A percentile compares a stretch with the other conserved stretches of the same genome.
These are phyloP conservation scores for Nesometra sesokonis DNA, from an alignment of 35 echinoderm and acorn worm species.

Conservation along the genomic window DNA sequence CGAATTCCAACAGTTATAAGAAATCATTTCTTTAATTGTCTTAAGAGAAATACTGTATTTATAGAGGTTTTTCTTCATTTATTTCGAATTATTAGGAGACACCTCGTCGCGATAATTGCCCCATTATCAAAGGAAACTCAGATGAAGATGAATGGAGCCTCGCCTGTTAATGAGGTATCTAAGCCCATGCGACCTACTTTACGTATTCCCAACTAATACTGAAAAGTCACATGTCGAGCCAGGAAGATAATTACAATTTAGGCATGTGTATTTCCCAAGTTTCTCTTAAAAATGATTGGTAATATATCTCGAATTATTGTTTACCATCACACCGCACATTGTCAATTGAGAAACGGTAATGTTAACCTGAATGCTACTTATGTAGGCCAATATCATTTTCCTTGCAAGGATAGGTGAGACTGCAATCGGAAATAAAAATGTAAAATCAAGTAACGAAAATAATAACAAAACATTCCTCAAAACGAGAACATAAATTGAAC, in stretches of 20 bases:
- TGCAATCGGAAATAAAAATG: neutral
- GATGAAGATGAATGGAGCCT: neutral
- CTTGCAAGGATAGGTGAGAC: neutral
- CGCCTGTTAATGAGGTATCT: neutral
- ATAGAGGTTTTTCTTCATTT: neutral
- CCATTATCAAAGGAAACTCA: neutral
- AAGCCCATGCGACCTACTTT: neutral
- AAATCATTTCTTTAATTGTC: too few species aligned
- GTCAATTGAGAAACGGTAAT: neutral
- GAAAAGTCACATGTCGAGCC: neutral
- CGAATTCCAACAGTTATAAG: too few species aligned
- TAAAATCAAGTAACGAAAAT: neutral
- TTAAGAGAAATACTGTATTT: too few species aligned
- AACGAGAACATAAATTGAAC: neutral
- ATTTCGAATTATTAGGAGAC: neutral
- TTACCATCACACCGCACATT: neutral
- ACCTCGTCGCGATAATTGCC: neutral
- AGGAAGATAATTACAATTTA: neutral
- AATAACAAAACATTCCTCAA: neutral
- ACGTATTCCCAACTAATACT: neutral
- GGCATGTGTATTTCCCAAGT: neutral
- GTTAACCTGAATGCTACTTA: neutral
- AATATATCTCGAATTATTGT: neutral
- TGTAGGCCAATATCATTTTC: neutral
- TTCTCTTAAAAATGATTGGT: neutral